phyloP scores from a whole-genome alignment of 2,797 vertebrate genomes.

The Karalla daura region DNA sequence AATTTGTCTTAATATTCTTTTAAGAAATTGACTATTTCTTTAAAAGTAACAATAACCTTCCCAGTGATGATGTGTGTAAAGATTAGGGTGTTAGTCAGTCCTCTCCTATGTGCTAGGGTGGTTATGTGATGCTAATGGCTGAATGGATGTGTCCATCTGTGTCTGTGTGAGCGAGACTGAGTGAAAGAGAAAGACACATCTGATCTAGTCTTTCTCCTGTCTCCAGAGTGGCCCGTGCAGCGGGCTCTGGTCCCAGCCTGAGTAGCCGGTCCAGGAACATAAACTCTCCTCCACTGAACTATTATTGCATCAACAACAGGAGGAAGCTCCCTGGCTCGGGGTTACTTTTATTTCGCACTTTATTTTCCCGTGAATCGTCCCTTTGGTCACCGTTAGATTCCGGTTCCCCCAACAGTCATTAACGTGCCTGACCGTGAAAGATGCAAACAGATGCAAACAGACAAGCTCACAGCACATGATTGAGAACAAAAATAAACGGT shows the following conservation, averaged over 20 bases:
- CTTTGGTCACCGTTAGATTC: neutral
- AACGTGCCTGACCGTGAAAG: neutral
- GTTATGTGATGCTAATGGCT: neutral
- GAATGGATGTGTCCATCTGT: neutral
- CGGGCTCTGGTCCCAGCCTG: slow-evolving; percentile 72
- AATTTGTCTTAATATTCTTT: too few species aligned
- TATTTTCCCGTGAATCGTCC: slow-evolving; percentile 7
- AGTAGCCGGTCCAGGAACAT: slow-evolving; percentile 78
- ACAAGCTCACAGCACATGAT: neutral
- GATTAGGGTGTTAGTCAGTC: too few species aligned
- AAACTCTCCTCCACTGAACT: slow-evolving; percentile 79
- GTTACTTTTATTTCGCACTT: slow-evolving; percentile 63
- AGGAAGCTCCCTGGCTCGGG: slow-evolving; percentile 75
- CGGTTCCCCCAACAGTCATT: neutral
- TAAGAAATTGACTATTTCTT: too few species aligned
- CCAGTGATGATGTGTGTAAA: too few species aligned
- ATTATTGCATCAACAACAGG: slow-evolving; percentile 80
- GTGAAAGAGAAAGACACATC: slow-evolving; percentile 4
- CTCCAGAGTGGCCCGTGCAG: slow-evolving; percentile 69
- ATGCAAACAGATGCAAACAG: neutral
- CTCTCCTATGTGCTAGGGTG: slow-evolving; percentile 9
- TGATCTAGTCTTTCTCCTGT: slow-evolving; percentile 69
- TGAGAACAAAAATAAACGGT: too few species aligned
- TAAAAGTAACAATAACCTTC: too few species aligned
- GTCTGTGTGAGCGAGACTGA: neutral